These are phyloP conservation scores for Empidonax traillii DNA, from an alignment of 2,113 vertebrate genomes.

Conservation along the genomic window DNA sequence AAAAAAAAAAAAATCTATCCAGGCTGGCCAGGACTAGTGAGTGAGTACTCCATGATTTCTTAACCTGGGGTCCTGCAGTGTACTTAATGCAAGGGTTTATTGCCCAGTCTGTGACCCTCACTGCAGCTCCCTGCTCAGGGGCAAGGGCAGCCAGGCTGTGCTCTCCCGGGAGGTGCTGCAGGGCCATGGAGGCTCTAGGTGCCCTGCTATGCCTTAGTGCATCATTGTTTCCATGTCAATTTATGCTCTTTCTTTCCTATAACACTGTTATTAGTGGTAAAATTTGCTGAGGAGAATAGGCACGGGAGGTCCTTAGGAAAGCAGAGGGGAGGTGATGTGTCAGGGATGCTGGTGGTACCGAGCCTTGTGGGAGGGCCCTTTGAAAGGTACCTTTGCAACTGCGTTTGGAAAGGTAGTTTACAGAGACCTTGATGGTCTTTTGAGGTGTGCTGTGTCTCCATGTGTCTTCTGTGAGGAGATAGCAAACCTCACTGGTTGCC, in stretches of 20 bases:
- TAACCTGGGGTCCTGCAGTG: background rate
- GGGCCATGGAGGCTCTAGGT: background rate
- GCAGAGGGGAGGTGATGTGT: background rate
- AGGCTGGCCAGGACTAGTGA: rapidly evolving
- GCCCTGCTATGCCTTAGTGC: background rate
- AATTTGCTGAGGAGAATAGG: background rate
- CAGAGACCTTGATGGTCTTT: background rate
- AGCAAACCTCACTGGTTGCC: background rate
- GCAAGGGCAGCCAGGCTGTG: background rate
- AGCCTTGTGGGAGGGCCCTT: background rate
- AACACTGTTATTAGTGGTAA: background rate
- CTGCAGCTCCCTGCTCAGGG: background rate
- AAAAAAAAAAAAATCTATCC: background rate
- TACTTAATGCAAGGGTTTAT: background rate
- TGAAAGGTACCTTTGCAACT: background rate
- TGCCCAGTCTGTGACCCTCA: background rate
- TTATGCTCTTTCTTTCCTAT: background rate
- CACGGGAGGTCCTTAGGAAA: background rate
- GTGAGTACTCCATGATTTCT: background rate
- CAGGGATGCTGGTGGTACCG: background rate
- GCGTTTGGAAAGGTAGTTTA: background rate
- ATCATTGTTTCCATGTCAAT: background rate
- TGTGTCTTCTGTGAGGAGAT: background rate
- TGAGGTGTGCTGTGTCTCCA: background rate
- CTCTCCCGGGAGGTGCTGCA: background rate